These are phyloP conservation scores for Cyanoramphus novaezelandiae DNA, from an alignment of 2,113 vertebrate species.

Conservation along the genomic window DNA sequence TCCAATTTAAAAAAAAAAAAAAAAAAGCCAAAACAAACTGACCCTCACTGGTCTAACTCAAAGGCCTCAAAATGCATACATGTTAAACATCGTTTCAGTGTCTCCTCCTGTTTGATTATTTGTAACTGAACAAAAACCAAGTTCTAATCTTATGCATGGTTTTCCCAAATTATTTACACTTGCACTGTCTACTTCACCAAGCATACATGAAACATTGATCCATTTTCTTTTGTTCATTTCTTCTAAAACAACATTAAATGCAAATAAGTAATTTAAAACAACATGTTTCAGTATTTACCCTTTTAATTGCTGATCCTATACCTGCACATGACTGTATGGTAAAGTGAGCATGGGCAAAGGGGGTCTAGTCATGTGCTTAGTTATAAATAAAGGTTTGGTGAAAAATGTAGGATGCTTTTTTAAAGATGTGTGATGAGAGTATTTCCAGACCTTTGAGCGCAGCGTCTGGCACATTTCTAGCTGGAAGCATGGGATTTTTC, in stretches of 20 bases:
- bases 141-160: not conserved
- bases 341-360: not conserved
- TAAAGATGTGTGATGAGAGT: not conserved
- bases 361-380: not conserved
- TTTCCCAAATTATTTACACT: not conserved
- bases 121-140: not conserved
- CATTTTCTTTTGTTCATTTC: not conserved
- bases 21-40: not conserved
- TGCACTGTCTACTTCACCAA: not conserved
- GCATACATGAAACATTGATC: not conserved
- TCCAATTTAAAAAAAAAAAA: not conserved
- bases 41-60: fast-evolving
- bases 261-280: not conserved
- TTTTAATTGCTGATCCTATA: not conserved
- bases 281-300: not conserved
- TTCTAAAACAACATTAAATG: not conserved
- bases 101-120: not conserved
- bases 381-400: not conserved
- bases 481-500: not conserved
- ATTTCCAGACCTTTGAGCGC: not conserved
- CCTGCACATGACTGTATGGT: not conserved
- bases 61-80: not conserved
- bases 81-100: not conserved
- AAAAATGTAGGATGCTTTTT: not conserved
- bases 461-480: not conserved